Conservation (phyloP, 2,888 invertebrate species). For the Leucophora obtusa region DNA sequence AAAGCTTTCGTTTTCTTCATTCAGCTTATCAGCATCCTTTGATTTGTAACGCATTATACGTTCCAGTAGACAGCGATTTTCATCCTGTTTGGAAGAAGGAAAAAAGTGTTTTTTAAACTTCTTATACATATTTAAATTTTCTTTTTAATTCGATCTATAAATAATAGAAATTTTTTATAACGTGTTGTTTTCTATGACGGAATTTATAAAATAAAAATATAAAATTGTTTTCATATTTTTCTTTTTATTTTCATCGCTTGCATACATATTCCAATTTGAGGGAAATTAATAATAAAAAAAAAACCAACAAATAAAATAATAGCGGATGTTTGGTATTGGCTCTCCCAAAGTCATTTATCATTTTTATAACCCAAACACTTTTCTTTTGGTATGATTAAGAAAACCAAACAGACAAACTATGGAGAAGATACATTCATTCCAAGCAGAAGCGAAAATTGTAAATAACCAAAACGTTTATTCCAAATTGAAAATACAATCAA, state of each 20-base stretch:
- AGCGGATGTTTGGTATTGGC: slow-evolving; percentile 5
- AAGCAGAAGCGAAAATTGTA: too few species aligned
- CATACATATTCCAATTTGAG: not conserved
- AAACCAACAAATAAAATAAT: not conserved
- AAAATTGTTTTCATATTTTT: not conserved
- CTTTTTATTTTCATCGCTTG: not conserved
- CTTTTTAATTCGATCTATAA: not conserved
- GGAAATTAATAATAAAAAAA: not conserved
- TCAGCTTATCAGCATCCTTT: slow-evolving; percentile 96
- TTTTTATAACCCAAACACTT: slow-evolving; percentile 3
- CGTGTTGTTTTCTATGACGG: not conserved
- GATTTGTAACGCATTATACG: slow-evolving; percentile 94
- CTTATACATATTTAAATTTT: slow-evolving; percentile 23
- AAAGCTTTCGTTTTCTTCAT: slow-evolving; percentile 97
- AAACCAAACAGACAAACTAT: not conserved
- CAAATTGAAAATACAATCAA: too few species aligned
- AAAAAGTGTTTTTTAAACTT: slow-evolving; percentile 49
- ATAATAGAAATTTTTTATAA: not conserved
- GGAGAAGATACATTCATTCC: too few species aligned
- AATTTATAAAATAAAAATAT: not conserved
- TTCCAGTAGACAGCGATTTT: slow-evolving; percentile 91
- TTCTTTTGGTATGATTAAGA: not conserved
- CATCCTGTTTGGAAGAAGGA: slow-evolving; percentile 83
- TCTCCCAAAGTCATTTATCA: slow-evolving; percentile 23
- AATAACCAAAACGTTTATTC: too few species aligned